Conservation (phyloP, 64 coral and sea anemone genomes). For the Astreopora myriophthalma region DNA sequence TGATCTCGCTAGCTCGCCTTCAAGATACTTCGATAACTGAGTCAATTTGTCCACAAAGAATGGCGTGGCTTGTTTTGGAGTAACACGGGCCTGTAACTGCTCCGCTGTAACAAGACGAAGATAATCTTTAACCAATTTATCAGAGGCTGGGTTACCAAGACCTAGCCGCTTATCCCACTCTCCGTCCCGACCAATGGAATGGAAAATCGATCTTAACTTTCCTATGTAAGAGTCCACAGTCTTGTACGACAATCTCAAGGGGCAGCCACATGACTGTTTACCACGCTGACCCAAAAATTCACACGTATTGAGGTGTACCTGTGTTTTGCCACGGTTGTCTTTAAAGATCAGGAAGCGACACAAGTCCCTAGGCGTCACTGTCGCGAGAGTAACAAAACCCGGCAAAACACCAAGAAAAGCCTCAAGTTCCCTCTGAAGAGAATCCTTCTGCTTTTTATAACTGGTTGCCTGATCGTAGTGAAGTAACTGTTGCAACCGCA, state of each 20-base stretch:
- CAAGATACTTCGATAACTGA: background rate
- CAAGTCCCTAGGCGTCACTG: too few species aligned
- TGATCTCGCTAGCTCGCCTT: background rate
- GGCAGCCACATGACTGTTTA: too few species aligned
- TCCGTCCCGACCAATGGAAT: conserved; percentile 9
- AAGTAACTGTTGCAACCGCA: conserved; percentile 1
- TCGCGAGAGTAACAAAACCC: background rate
- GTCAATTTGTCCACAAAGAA: conserved; percentile 44
- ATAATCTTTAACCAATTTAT: conserved; percentile 8
- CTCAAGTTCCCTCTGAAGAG: conserved; percentile 18
- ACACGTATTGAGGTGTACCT: too few species aligned
- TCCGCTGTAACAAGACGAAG: conserved; percentile 7
- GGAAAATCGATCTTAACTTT: too few species aligned
- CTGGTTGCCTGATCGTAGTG: conserved; percentile 49
- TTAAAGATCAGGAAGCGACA: too few species aligned
- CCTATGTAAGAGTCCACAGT: too few species aligned
- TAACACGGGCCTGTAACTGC: conserved; percentile 14
- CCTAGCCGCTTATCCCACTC: conserved; percentile 15
- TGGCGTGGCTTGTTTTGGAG: conserved; percentile 18
- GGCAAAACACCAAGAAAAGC: background rate
- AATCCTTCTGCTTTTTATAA: conserved; percentile 41
- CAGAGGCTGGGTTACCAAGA: background rate
- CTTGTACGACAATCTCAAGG: too few species aligned
- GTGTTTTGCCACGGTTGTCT: too few species aligned
- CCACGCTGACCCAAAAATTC: too few species aligned